These are phyloP conservation scores for Chaetura pelagica DNA, from an alignment of 2,113 vertebrate genomes.

Conservation along the genomic window DNA sequence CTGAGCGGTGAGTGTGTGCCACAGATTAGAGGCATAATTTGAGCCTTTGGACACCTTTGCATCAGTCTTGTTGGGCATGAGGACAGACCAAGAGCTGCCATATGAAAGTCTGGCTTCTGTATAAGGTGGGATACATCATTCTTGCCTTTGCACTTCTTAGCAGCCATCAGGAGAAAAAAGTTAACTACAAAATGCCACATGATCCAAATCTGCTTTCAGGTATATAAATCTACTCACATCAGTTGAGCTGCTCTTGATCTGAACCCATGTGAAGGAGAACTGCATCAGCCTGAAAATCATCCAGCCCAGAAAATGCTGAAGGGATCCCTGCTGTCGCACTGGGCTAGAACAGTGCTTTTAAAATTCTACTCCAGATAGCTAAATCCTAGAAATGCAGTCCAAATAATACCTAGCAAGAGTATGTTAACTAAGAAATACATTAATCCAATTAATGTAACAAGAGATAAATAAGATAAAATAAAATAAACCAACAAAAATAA, in stretches of 20 bases:
- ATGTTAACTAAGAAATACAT: slow-evolving; percentile 4
- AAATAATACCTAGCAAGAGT: slow-evolving; percentile 11
- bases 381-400: slow-evolving; percentile 16
- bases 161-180: background rate
- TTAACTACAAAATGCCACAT: slow-evolving; percentile 1
- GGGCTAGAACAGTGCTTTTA: slow-evolving; percentile 19
- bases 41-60: background rate
- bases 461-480: background rate
- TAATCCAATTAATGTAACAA: background rate
- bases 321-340: background rate
- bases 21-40: background rate
- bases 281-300: background rate
- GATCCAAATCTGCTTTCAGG: background rate
- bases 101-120: background rate
- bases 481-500: background rate
- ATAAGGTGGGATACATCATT: background rate
- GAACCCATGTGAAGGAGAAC: background rate
- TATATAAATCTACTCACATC: background rate
- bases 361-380: slow-evolving; percentile 22
- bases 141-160: slow-evolving; percentile 24
- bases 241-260: background rate
- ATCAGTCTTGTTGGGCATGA: background rate
- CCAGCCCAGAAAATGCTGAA: slow-evolving; percentile 42
- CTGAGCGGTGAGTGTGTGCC: background rate
- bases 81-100: background rate